Evolutionary conservation across 2,797 vertebrate species (phyloP), one percentile per base, ranked within the genome.

Genomic region (Lutjanus campechanus): DNA sequence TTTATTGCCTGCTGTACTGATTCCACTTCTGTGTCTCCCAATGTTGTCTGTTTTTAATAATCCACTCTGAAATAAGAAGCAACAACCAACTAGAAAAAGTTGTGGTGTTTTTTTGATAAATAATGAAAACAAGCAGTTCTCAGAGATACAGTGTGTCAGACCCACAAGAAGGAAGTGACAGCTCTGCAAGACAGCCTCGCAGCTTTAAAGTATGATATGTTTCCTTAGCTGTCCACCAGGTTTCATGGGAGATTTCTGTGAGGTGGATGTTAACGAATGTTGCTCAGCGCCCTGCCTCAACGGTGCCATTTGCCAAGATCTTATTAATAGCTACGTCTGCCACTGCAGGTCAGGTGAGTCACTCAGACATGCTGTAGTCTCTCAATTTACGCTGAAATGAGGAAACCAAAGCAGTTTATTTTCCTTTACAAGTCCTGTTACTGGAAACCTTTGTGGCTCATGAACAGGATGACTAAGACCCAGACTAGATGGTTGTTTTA

Each of bases 241-340:
- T 88, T 97, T 97, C 92, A 95, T 93, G 81, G 96, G 96, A 60
- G 90, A 95, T 76, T 96, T 96, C 93, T 98, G 96, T 93, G 96
- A 98, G 95, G 90, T 95, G 81, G 96, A 97, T 85, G 85, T 96
- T 92, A 96, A 97, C 89, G 96, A 98, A 88, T 97, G 96, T 79
- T 95, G 93, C 88, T 98, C 96, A 82, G 95, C 94, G 82, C 95
- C 96, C 51, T 97, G 96, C 92, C 92, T 94, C 56, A 94, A 97
- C 11, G 93, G 91, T 36, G 94, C 94, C 78, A 86, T 95, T 82
- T 97, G 96, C 92, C 94, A 97, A 92, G 95, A 97, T 93, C 94
- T 94, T 77, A 94, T 96, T 89, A 96, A 95, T 88, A 95, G 95
- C 88, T 97, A 96, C 84, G 84, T 92, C 88, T 98, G 96, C 92